Evolutionary conservation across 2,797 vertebrate genomes (phyloP), one percentile per base, ranked within the genome.

Genomic region (Syngnathus rostellatus): DNA sequence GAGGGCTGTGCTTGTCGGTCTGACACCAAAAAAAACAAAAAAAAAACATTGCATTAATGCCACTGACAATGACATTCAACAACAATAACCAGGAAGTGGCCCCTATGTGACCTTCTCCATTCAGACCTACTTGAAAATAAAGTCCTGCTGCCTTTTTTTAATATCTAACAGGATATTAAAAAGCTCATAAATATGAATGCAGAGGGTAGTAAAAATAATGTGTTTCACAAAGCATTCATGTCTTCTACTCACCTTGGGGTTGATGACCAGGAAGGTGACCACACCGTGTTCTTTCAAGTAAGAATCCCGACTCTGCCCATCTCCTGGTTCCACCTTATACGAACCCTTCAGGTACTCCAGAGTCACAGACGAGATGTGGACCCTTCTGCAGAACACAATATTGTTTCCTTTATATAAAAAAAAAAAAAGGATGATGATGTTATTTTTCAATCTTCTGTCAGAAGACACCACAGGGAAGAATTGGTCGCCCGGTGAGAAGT

Each of bases 311-410:
- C 87, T 89, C 80, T 93, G 94, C 73, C 97, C 97, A 0, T 95
- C 88, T n/a, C 96, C 97, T 31, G 93, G 90, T 81, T 99, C 96
- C 72, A 98, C 96, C 89, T 98, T 94, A 70, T 99, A 99, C 0
- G 93, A 94, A 17, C 94, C 93, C 31, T 97, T 95, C 88, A 99
- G 85, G 84, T 98, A 94, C 74, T 97, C 94, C 89, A 99, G 70
- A 6, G 97, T 99, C 76, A 95, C 94, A 0, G 93, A 95, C 8
- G 96, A 97, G 83, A 99, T 99, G 89, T 99, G 97, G 84, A 99
- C 97, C 60, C 96, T 94, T 74, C 97, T 99, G 89, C 66, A 69
- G 64, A 72, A 5, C 40, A 69, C 60, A 43, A 64, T n/a, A n/a
- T 54, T 41, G 37, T 53, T 55, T 41, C 11, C 17, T 38, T 65